Evolutionary conservation across 37 sponge, comb jelly and placozoan species (phyloP).

Genomic region (Aplysina aerophoba): DNA sequence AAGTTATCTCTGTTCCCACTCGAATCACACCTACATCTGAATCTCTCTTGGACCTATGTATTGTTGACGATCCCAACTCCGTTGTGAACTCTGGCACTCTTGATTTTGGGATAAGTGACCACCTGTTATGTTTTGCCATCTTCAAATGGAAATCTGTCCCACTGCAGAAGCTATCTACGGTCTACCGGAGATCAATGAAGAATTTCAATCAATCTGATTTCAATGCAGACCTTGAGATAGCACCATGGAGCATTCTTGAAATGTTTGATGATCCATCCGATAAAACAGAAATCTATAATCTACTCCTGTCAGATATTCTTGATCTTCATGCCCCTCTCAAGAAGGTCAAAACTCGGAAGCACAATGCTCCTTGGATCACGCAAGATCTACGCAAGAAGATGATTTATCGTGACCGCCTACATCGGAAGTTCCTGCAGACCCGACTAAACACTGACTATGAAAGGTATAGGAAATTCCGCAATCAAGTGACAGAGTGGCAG

Average conservation of each 20-base stretch:
- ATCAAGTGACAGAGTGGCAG: not conserved
- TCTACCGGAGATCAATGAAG: not conserved
- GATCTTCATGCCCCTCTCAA: not conserved
- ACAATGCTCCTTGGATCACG: not conserved
- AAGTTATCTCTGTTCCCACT: constrained; percentile 5
- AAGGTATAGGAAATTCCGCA: not conserved
- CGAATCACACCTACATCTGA: not conserved
- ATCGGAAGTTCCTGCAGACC: not conserved
- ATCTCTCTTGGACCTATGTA: not conserved
- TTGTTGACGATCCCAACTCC: too few relatives aligned
- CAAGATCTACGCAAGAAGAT: not conserved
- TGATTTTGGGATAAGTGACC: not conserved
- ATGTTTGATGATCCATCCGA: not conserved
- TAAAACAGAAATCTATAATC: not conserved
- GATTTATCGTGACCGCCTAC: not conserved
- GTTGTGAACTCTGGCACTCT: not conserved
- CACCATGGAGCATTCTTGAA: not conserved
- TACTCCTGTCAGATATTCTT: not conserved
- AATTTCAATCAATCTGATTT: not conserved
- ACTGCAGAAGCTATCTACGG: not conserved
- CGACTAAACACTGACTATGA: not conserved
- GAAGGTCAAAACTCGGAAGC: not conserved
- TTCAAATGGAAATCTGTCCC: not conserved
- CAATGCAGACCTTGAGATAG: not conserved
- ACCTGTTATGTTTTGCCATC: too few relatives aligned